Percentiles rank a stretch among this genome's conserved stretches.
Conservation (phyloP, 2,888 invertebrate genomes). For the Rhodophaea formosa region DNA sequence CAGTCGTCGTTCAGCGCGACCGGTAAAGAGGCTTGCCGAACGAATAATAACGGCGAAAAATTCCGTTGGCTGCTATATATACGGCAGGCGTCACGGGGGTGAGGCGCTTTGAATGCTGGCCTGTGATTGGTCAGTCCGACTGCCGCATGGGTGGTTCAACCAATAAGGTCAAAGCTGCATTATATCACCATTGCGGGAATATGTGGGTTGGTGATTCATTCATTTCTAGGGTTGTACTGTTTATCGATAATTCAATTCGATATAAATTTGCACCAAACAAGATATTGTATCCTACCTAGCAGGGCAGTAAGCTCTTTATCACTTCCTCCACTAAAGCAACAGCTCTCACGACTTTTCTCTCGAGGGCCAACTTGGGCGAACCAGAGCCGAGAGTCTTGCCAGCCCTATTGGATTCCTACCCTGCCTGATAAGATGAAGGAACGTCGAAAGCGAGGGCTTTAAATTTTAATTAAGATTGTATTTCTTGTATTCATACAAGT, state of each 20-base stretch:
- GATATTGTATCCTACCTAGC: no score
- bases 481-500: no score
- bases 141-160: constrained; percentile 71
- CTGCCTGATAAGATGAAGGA: no score
- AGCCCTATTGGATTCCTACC: no score
- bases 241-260: constrained; percentile 27
- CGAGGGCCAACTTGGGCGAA: no score
- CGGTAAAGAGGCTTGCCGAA: constrained; percentile 87
- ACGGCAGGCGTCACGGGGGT: constrained; percentile 68
- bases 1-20: constrained; percentile 82
- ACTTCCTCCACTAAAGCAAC: no score
- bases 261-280: neutral
- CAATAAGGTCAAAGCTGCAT: constrained; percentile 70
- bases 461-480: no score
- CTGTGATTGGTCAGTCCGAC: constrained; percentile 70
- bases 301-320: no score
- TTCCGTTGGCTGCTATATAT: constrained; percentile 80
- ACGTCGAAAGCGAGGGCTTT: no score
- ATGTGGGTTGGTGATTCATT: constrained; percentile 69
- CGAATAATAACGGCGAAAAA: constrained; percentile 78
- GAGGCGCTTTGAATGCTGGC: constrained; percentile 66
- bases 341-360: no score
- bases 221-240: constrained; percentile 36
- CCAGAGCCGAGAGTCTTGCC: no score
- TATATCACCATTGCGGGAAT: constrained; percentile 77